phyloP scores from a whole-genome alignment of 2,113 vertebrate species.

The Phaethornis superciliosus region DNA sequence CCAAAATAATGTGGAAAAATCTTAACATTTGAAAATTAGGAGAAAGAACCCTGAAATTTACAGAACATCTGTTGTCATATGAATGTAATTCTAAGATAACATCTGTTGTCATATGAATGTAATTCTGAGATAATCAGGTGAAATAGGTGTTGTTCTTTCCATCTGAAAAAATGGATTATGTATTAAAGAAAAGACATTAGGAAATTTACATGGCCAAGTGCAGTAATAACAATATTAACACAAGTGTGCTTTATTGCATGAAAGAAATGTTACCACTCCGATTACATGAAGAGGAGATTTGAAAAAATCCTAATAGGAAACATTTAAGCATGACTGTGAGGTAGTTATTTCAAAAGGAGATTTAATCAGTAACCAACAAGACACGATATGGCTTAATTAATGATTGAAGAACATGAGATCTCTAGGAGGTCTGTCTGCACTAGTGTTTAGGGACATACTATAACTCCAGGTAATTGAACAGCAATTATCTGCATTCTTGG shows the following conservation, averaged over 20 bases:
- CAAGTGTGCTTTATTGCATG: not conserved
- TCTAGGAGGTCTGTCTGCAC: constrained; percentile 2
- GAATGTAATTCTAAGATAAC: not conserved
- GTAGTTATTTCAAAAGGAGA: constrained; percentile 34
- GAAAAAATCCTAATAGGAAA: not conserved
- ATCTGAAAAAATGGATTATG: not conserved
- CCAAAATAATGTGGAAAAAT: not conserved
- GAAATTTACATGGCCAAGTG: not conserved
- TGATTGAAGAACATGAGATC: not conserved
- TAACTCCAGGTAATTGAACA: constrained; percentile 57
- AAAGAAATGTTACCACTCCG: not conserved
- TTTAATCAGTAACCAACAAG: constrained; percentile 3
- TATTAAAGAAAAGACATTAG: not conserved
- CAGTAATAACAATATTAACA: not conserved
- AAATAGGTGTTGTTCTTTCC: not conserved
- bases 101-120: not conserved
- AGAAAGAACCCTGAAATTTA: not conserved
- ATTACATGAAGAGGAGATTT: not conserved
- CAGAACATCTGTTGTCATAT: not conserved
- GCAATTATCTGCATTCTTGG: constrained; percentile 40
- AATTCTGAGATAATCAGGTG: not conserved
- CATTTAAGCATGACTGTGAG: not conserved
- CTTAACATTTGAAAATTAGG: not conserved
- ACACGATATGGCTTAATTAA: not conserved
- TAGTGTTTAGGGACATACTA: constrained; percentile 13